Evolutionary conservation across 2,888 invertebrate species (phyloP).

Genomic region (Arrhopalites spinosus): DNA sequence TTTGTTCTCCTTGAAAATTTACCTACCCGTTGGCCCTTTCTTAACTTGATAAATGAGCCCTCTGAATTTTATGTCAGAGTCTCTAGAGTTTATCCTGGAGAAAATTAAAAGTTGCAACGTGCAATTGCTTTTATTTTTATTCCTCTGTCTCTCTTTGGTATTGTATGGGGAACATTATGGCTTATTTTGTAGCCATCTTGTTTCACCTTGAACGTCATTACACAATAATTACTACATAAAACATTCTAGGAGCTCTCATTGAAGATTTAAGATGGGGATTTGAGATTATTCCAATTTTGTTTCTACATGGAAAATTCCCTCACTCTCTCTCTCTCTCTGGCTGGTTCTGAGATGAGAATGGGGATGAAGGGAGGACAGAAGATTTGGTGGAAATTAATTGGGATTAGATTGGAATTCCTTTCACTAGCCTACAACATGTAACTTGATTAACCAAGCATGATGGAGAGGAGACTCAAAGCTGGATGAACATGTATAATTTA

Average conservation of each 20-base stretch:
- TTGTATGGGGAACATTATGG: too few relatives aligned
- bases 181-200: too few relatives aligned
- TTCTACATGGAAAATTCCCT: too few relatives aligned
- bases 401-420: conserved; percentile 19
- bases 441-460: conserved; percentile 26
- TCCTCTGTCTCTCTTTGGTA: background rate
- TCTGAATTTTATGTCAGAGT: conserved; percentile 1
- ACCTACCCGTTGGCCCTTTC: conserved; percentile 24
- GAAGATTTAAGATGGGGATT: too few relatives aligned
- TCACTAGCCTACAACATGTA: background rate
- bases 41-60: conserved; percentile 33
- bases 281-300: too few relatives aligned
- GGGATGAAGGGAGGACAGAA: background rate
- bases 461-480: background rate
- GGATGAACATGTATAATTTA: background rate
- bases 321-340: too few relatives aligned
- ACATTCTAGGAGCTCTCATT: too few relatives aligned
- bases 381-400: background rate
- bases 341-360: too few relatives aligned
- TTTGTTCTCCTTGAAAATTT: conserved; percentile 1
- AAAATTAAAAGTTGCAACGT: conserved; percentile 32
- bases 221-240: too few relatives aligned
- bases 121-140: too few relatives aligned
- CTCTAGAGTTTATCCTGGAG: conserved; percentile 31
- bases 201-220: too few relatives aligned